Base-by-base conservation (phyloP, 2,113 vertebrate genomes). In the Smithornis capensis region DNA sequence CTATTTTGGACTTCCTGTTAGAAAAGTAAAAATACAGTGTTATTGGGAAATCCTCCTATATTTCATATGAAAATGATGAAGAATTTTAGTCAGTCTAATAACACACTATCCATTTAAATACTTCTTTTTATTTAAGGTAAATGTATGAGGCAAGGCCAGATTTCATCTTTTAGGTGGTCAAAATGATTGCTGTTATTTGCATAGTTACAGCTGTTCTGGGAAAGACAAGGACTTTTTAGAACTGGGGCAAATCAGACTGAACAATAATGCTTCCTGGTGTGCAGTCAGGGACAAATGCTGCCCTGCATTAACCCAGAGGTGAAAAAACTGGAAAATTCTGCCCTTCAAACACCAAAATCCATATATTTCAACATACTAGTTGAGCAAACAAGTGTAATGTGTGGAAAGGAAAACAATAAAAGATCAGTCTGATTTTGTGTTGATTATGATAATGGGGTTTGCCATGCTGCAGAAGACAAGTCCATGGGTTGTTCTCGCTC, bases 201-300 rank as follows among this genome's bases (percentile, higher is more conserved):
- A 33, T 18, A 50, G n/a, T 49, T 19, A 59, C n/a, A 64, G 4
- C 4, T 17, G 4, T 31, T 60, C 14, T 2, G 2, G n/a, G 33
- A 19, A 56, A 87, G 31, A 47, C 13, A 50, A 37, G 9, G 49
- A 45, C 18, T 56, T 91, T 56, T 52, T 0, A 0, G 14, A 92
- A 19, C 15, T 53, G 35, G 33, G 49, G 19, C 35, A 33, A 31
- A 67, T 28, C n/a, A 79, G 28, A n/a, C 5, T 35, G 57, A 64
- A 4, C 2, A 60, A 6, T 2, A 23, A 3, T 5, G 14, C 37
- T 94, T 52, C 62, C 50, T 31, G 47, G 15, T 0, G 0, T 27
- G 45, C 12, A 64, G 17, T 47, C 42, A 14, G 29, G n/a, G n/a
- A 23, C 22, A 35, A 35, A 50, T 75, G 52, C 23, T 92, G 33